Evolutionary conservation across 2,888 invertebrate genomes (phyloP).

Genomic region (Mimachlamys varia): DNA sequence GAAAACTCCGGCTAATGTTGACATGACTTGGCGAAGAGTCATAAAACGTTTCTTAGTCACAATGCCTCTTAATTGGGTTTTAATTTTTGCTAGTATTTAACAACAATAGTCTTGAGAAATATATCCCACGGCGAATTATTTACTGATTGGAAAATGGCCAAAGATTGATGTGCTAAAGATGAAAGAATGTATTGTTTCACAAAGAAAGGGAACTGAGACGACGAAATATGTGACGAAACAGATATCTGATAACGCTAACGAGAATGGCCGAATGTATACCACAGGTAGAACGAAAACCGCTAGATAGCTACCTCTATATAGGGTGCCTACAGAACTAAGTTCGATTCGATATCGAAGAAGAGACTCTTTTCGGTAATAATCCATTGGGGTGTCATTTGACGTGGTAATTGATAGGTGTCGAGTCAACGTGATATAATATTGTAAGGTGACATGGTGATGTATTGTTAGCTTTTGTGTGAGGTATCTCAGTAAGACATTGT

Average conservation of each 20-base stretch:
- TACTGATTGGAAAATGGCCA: slow-evolving; percentile 20
- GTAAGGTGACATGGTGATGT: too few relatives aligned
- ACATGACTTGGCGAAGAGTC: not conserved
- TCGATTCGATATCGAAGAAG: too few relatives aligned
- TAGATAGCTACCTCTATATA: too few relatives aligned
- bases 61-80: not conserved
- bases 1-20: slow-evolving; percentile 9
- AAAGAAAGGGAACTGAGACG: not conserved
- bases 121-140: not conserved
- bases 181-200: slow-evolving; percentile 28
- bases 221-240: slow-evolving; percentile 8
- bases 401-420: too few relatives aligned
- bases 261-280: not conserved
- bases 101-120: not conserved
- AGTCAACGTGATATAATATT: too few relatives aligned
- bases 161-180: not conserved
- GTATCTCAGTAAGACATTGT: too few relatives aligned
- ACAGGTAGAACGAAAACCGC: not conserved
- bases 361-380: not conserved
- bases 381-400: too few relatives aligned
- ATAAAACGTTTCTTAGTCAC: slow-evolving; percentile 9
- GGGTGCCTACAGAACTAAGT: too few relatives aligned
- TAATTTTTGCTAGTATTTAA: slow-evolving; percentile 18
- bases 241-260: not conserved
- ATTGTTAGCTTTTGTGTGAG: too few relatives aligned